Percentiles rank a stretch among this genome's conserved stretches.
These are phyloP conservation scores for Lacanobia oleracea DNA, from an alignment of 2,888 invertebrate species.

Conservation along the genomic window DNA sequence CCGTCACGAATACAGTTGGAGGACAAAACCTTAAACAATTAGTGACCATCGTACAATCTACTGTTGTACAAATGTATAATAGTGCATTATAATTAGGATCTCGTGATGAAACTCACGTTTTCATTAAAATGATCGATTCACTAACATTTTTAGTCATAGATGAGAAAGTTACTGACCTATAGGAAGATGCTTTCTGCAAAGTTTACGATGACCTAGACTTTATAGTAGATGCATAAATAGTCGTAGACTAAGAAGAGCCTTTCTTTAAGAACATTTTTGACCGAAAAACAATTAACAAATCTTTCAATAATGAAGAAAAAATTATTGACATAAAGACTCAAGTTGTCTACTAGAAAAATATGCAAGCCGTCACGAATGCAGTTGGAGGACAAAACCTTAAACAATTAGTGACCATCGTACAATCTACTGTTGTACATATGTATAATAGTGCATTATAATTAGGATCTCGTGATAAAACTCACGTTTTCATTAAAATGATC, in stretches of 20 bases:
- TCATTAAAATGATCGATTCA: constrained; percentile 57
- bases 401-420: constrained; percentile 42
- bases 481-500: constrained; percentile 62
- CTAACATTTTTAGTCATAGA: constrained; percentile 40
- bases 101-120: constrained; percentile 64
- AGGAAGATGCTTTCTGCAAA: too few species aligned
- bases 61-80: constrained; percentile 34
- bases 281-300: not conserved
- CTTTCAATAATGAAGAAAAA: too few species aligned
- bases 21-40: constrained; percentile 50
- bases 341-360: not conserved
- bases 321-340: too few species aligned
- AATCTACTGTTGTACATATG: constrained; percentile 24
- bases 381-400: constrained; percentile 45
- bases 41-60: constrained; percentile 30
- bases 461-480: constrained; percentile 59
- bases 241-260: not conserved
- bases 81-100: constrained; percentile 38
- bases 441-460: constrained; percentile 41
- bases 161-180: not conserved
- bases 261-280: not conserved
- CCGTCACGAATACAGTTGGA: constrained; percentile 25
- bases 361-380: constrained; percentile 16
- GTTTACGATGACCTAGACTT: not conserved
- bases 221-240: not conserved